phyloP scores from a whole-genome alignment of 2,113 vertebrate genomes.

The Podocnemis expansa region DNA sequence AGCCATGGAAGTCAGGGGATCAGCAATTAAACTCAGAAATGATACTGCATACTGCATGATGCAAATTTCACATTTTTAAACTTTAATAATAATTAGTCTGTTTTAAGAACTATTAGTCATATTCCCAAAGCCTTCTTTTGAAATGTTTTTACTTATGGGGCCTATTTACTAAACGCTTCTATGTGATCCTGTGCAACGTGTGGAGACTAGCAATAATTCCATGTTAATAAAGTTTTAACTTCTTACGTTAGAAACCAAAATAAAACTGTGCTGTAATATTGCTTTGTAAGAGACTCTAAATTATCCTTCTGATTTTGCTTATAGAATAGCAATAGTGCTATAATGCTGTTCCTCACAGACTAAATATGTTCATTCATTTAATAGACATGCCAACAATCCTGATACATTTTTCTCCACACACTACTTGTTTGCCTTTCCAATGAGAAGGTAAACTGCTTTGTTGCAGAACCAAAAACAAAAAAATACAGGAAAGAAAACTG shows the following conservation, averaged over 20 bases:
- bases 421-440: neutral
- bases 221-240: neutral
- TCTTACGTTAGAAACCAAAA: neutral
- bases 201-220: neutral
- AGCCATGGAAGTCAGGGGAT: neutral
- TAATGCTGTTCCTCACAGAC: neutral
- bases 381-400: neutral
- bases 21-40: neutral
- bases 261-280: neutral
- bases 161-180: neutral
- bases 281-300: neutral
- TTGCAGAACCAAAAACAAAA: neutral
- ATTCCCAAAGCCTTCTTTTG: neutral
- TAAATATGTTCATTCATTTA: neutral
- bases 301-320: neutral
- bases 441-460: neutral
- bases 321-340: neutral
- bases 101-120: neutral
- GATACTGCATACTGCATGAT: neutral
- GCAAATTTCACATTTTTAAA: neutral
- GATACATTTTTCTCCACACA: neutral
- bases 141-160: neutral
- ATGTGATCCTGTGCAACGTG: fast-evolving
- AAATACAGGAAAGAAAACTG: neutral
- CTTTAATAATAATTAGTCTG: neutral